Base-by-base conservation (phyloP, 2,113 vertebrate genomes). In the Sus scrofa region DNA sequence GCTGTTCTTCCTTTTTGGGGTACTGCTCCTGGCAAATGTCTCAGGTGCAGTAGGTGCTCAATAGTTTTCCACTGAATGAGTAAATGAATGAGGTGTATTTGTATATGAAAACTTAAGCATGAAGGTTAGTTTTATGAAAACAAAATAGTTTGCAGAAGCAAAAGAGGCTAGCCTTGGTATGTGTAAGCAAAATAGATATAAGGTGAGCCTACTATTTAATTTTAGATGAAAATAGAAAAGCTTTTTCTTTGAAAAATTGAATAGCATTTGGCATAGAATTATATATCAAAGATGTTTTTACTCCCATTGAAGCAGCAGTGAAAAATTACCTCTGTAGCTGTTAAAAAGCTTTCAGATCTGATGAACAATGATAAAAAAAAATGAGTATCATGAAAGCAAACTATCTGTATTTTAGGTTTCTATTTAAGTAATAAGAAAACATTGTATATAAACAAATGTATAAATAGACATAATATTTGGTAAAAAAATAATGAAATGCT, bases 401-500 rank as follows among this genome's bases (percentile, higher is more conserved):
- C 26, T 74, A 24, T 60, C 26, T 97, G 2, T 83, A 65, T 44
- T 86, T 86, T 94, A 83, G 44, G 34, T 77, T 90, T 90, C 24
- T 50, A n/a, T 68, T 71, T 70, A 77, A 81, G 58, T 56, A 79
- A 87, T 60, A 67, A 68, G 52, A 65, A 94, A 86, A 65, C 6
- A 65, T 78, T 86, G 27, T 22, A 70, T 81, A 54, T 44, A 67
- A 93, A 34, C 4, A 62, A 63, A 83, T 56, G 39, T 30, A 54
- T 50, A 2, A 79, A 62, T 82, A 77, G 65, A 20, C 19, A 62
- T 65, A 60, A 67, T 75, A 37, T 30, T n/a, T 86, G 50, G 37
- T 83, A 58, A 96, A 70, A 58, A n/a, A n/a, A 75, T 84, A 75
- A 75, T 70, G 79, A 86, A 62, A 56, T 74, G 27, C 71, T 91